Evolutionary conservation across 2,888 invertebrate species (phyloP).

Genomic region (Drosophila kuntzei): DNA sequence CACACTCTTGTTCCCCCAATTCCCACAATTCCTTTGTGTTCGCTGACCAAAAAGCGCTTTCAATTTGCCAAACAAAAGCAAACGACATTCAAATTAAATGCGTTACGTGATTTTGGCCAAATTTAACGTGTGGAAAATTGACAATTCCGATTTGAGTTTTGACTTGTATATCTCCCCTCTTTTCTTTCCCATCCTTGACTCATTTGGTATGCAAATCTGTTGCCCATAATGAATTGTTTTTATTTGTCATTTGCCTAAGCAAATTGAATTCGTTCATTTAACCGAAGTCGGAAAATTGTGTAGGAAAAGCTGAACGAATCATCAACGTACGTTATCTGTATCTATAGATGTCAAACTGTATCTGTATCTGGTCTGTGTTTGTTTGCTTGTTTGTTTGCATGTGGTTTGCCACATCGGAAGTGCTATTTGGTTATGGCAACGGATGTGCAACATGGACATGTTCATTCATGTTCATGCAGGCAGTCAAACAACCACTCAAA

Average conservation of each 20-base stretch:
- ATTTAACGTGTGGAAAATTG: constrained; percentile 74
- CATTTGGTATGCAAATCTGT: constrained; percentile 50
- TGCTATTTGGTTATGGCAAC: constrained; percentile 41
- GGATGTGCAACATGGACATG: constrained; percentile 39
- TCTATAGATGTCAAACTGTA: not conserved
- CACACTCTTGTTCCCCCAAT: not conserved
- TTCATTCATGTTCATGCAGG: constrained; percentile 10
- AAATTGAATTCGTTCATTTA: constrained; percentile 30
- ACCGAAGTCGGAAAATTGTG: constrained; percentile 1
- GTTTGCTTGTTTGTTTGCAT: constrained; percentile 24
- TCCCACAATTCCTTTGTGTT: constrained; percentile 9
- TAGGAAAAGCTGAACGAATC: not conserved
- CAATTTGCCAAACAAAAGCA: constrained; percentile 31
- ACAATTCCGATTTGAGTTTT: constrained; percentile 59
- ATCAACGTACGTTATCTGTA: not conserved
- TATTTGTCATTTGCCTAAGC: constrained; percentile 35
- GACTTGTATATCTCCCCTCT: constrained; percentile 1
- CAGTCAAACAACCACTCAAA: constrained; percentile 15
- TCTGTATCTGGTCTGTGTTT: constrained; percentile 7
- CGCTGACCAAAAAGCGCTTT: constrained; percentile 13
- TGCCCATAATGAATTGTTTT: constrained; percentile 58
- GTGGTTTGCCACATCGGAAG: constrained; percentile 47
- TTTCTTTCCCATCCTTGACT: not conserved
- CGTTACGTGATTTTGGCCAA: constrained; percentile 57
- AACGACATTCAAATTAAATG: constrained; percentile 52